Evolutionary conservation across 1,140 invertebrate genomes (phyloP).

Genomic region (Zeugodacus cucurbitae): DNA sequence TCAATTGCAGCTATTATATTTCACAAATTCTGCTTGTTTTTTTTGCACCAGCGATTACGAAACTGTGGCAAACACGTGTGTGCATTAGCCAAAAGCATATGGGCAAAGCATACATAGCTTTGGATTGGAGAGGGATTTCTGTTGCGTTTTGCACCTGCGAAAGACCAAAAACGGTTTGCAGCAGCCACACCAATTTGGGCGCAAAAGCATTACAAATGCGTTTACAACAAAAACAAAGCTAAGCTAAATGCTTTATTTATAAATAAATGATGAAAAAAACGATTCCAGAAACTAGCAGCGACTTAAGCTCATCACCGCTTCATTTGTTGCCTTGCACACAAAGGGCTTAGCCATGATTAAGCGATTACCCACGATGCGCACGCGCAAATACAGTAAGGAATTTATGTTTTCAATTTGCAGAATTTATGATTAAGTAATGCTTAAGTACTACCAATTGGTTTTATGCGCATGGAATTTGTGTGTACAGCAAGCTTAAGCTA

Average conservation of each 20-base stretch:
- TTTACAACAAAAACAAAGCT: background rate
- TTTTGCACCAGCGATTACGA: background rate
- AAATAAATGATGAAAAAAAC: too few relatives aligned
- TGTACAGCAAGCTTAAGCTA: background rate
- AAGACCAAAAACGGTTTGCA: background rate
- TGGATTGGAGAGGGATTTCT: background rate
- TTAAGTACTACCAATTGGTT: background rate
- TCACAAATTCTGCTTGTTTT: background rate
- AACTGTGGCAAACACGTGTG: background rate
- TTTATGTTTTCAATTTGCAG: constrained; percentile 28
- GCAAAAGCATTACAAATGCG: background rate
- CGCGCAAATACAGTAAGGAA: background rate
- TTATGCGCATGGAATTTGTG: background rate
- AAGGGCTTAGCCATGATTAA: constrained; percentile 3
- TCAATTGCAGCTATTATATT: background rate
- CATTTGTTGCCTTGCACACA: background rate
- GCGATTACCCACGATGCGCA: background rate
- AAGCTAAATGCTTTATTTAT: background rate
- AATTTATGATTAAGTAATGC: constrained; percentile 30
- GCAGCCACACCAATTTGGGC: background rate
- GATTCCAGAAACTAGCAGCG: too few relatives aligned
- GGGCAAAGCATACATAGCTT: background rate
- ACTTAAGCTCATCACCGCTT: background rate
- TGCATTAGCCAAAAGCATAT: background rate
- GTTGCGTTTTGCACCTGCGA: background rate